A percentile compares a stretch with the other conserved stretches of the same genome.
phyloP scores from a whole-genome alignment of 2,113 vertebrate genomes.

The Hippocampus barbouri region DNA sequence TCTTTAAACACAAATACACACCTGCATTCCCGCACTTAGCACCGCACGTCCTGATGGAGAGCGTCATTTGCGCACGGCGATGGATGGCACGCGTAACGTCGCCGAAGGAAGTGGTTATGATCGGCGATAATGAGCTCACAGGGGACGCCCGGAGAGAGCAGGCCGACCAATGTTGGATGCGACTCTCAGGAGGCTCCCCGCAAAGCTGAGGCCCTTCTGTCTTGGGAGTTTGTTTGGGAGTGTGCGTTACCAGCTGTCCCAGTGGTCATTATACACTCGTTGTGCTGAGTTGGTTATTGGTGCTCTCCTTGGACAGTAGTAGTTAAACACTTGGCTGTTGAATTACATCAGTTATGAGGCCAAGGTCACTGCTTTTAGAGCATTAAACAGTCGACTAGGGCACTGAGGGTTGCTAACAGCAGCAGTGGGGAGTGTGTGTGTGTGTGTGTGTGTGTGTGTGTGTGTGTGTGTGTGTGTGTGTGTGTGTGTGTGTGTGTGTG shows the following conservation, averaged over 20 bases:
- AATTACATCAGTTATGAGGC: constrained; percentile 38
- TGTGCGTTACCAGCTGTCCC: constrained; percentile 40
- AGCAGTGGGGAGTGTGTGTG: constrained; percentile 40
- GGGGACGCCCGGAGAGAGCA: constrained; percentile 47
- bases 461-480: constrained; percentile 54
- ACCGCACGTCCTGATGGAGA: constrained; percentile 48
- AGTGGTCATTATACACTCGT: constrained; percentile 53
- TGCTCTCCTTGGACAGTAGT: constrained; percentile 29
- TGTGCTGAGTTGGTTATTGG: constrained; percentile 59
- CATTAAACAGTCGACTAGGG: neutral
- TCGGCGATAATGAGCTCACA: constrained; percentile 73
- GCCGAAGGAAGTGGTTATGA: constrained; percentile 65
- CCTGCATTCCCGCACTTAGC: constrained; percentile 15
- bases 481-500: constrained; percentile 47
- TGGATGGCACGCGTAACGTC: constrained; percentile 53
- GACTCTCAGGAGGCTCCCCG: constrained; percentile 35
- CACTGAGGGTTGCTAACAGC: constrained; percentile 33
- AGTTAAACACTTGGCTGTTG: constrained; percentile 59
- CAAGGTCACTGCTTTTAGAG: constrained; percentile 51
- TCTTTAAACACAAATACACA: constrained; percentile 48
- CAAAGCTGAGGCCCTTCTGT: constrained; percentile 39
- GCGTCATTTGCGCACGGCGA: constrained; percentile 56
- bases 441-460: constrained; percentile 49
- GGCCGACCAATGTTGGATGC: constrained; percentile 44
- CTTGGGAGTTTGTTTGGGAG: constrained; percentile 39